Evolutionary conservation across 2,113 vertebrate species (phyloP).

Genomic region (Brachirus orientalis): DNA sequence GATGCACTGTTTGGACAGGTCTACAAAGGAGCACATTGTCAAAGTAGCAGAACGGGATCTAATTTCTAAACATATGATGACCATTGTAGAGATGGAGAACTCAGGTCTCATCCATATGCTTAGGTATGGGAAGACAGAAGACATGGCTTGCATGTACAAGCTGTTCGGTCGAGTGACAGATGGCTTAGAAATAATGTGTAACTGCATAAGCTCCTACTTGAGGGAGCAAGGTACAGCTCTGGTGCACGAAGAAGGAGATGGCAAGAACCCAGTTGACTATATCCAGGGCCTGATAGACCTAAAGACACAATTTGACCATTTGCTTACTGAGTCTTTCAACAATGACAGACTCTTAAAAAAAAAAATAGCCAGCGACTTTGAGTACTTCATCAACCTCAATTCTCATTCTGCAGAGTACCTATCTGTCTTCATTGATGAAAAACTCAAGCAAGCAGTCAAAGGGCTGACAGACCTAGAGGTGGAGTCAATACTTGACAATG

Average conservation of each 20-base stretch:
- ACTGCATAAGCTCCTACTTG: conserved; percentile 97
- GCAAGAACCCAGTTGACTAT: conserved; percentile 98
- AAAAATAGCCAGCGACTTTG: conserved; percentile 97
- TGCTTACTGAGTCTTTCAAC: conserved; percentile 96
- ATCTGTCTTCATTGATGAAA: conserved; percentile 99
- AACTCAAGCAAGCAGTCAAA: conserved; percentile 98
- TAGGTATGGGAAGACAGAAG: conserved; percentile 97
- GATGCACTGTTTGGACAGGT: conserved; percentile 97
- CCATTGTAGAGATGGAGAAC: conserved; percentile 99
- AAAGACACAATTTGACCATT: conserved; percentile 96
- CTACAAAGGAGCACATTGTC: conserved; percentile 96
- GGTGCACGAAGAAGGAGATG: conserved; percentile 97
- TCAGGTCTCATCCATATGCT: conserved; percentile 98
- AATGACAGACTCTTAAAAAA: conserved; percentile 98
- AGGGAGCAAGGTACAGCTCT: conserved; percentile 97
- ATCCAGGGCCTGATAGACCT: conserved; percentile 97
- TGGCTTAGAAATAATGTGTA: conserved; percentile 98
- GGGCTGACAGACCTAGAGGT: conserved; percentile 98
- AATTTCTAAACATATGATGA: conserved; percentile 99
- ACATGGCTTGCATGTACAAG: conserved; percentile 99
- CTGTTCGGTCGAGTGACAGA: conserved; percentile 96
- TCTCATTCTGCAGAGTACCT: conserved; percentile 98
- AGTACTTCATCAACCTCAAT: conserved; percentile 99
- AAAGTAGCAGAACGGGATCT: conserved; percentile 97
- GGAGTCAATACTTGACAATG: conserved; percentile 98